A percentile compares a stretch with the other conserved stretches of the same genome.
Evolutionary conservation across 2,888 invertebrate species (phyloP).

Genomic region (Polydrusus tereticollis): DNA sequence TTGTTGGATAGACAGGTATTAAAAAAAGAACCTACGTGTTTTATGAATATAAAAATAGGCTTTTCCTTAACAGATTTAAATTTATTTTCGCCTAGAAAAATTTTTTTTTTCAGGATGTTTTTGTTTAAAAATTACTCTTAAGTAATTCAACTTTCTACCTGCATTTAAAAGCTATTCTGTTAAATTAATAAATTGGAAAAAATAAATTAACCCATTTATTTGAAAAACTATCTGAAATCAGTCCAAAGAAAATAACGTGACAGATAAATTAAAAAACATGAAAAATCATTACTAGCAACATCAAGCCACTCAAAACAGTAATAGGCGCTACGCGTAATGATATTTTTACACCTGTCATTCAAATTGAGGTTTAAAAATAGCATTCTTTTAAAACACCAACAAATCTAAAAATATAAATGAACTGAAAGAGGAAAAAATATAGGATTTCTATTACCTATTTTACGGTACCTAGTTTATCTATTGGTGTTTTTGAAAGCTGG

Average conservation of each 20-base stretch:
- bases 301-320: slow-evolving; percentile 30
- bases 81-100: too few species aligned
- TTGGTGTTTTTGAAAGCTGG: too few species aligned
- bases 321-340: slow-evolving; percentile 31
- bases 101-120: too few species aligned
- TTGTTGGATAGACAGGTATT: too few species aligned
- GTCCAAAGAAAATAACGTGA: slow-evolving; percentile 1
- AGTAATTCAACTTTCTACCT: too few species aligned
- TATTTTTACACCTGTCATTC: slow-evolving; percentile 46
- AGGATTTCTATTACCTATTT: neutral
- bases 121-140: too few species aligned
- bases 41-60: too few species aligned
- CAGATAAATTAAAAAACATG: slow-evolving; percentile 38
- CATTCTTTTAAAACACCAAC: neutral
- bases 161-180: too few species aligned
- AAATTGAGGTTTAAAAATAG: slow-evolving; percentile 5
- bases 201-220: neutral
- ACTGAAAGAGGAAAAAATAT: neutral
- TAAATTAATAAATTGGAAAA: neutral
- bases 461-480: too few species aligned
- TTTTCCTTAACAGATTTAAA: too few species aligned
- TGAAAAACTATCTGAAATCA: neutral
- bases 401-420: slow-evolving; percentile 16
- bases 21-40: too few species aligned
- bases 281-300: slow-evolving; percentile 40